phyloP scores from a whole-genome alignment of 2,797 vertebrate species.

The Cyclopterus lumpus region DNA sequence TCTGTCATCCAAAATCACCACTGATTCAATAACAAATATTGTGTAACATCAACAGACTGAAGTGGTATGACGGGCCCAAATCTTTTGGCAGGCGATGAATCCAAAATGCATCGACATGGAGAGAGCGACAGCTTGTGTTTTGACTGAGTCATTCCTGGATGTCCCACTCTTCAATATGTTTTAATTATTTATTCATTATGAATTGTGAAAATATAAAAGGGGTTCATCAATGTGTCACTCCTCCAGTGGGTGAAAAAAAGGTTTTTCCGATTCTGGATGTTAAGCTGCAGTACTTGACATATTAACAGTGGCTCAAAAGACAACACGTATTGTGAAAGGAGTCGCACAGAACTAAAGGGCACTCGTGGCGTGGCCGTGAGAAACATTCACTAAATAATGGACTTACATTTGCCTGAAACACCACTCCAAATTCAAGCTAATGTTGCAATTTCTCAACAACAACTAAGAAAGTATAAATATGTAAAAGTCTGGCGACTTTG shows the following conservation, averaged over 20 bases:
- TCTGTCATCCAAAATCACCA: constrained; percentile 26
- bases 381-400: too few species aligned
- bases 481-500: too few species aligned
- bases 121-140: constrained; percentile 69
- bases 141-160: constrained; percentile 56
- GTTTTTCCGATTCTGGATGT: background rate
- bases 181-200: too few species aligned
- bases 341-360: too few species aligned
- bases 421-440: too few species aligned
- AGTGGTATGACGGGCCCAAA: constrained; percentile 33
- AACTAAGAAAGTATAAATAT: too few species aligned
- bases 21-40: constrained; percentile 33
- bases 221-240: background rate
- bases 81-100: constrained; percentile 42
- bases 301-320: background rate
- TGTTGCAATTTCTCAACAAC: too few species aligned
- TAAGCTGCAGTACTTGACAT: background rate
- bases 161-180: constrained; percentile 36
- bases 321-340: too few species aligned
- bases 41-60: constrained; percentile 37
- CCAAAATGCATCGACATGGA: constrained; percentile 27
- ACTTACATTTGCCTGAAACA: background rate
- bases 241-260: background rate
- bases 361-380: too few species aligned
- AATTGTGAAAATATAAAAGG: background rate